Conservation (phyloP, 2,888 invertebrate genomes). For the Lasioglossum vierecki region DNA sequence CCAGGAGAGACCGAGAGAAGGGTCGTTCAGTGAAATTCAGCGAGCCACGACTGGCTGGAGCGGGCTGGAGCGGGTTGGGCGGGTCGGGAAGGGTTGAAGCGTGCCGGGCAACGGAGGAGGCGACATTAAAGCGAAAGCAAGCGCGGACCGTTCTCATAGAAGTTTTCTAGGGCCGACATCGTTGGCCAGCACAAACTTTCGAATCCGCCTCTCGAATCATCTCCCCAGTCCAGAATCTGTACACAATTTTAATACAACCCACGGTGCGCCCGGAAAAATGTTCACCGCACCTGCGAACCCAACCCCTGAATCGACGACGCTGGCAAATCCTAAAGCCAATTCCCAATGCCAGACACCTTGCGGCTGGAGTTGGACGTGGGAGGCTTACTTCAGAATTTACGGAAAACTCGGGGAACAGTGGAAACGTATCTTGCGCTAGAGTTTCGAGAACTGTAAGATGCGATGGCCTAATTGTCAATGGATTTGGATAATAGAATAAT, state of each 20-base stretch:
- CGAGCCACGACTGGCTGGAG: background rate
- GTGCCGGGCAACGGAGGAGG: background rate
- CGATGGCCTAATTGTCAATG: background rate
- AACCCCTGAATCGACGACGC: background rate
- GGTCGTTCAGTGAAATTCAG: conserved; percentile 39
- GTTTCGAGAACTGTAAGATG: background rate
- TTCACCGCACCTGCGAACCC: background rate
- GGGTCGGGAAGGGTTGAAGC: background rate
- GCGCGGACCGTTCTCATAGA: conserved; percentile 4
- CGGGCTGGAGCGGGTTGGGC: background rate
- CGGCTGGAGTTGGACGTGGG: background rate
- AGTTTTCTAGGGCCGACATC: background rate
- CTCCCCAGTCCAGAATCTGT: background rate
- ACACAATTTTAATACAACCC: conserved; percentile 4
- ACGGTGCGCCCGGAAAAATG: background rate
- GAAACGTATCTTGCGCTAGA: background rate
- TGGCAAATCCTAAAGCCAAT: conserved; percentile 7
- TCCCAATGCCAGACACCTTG: background rate
- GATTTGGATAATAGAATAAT: too few species aligned
- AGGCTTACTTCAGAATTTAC: background rate
- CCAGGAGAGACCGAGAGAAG: conserved; percentile 24
- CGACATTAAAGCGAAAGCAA: conserved; percentile 16
- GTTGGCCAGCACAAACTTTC: conserved; percentile 7
- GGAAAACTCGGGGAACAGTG: conserved; percentile 1
- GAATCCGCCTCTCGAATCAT: conserved; percentile 11